These are phyloP conservation scores for Poeciliopsis infans DNA, from an alignment of 2,797 vertebrate genomes.

Conservation along the genomic window DNA sequence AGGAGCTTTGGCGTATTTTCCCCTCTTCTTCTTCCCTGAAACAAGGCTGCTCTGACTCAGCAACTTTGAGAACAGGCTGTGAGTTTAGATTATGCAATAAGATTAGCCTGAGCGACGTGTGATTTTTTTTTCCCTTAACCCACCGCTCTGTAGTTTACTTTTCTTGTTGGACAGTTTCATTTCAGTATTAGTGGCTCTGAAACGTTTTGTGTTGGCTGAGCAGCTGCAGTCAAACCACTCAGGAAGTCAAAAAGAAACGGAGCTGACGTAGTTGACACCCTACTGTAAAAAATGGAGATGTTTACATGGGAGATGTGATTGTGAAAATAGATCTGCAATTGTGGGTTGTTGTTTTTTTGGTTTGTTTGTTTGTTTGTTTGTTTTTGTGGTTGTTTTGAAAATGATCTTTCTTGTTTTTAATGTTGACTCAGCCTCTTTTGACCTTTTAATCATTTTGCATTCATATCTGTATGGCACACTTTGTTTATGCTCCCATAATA, in stretches of 20 bases:
- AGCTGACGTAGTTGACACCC: neutral
- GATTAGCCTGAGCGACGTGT: slow-evolving; percentile 37
- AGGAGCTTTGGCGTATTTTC: slow-evolving; percentile 51
- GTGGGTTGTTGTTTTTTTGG: neutral
- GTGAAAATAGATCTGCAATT: neutral
- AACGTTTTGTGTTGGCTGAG: neutral
- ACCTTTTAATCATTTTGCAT: neutral
- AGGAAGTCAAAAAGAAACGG: slow-evolving; percentile 27
- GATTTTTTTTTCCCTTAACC: slow-evolving; percentile 58
- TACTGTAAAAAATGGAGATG: slow-evolving; percentile 33
- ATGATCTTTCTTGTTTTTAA: neutral
- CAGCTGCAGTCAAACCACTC: slow-evolving; percentile 7
- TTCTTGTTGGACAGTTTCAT: slow-evolving; percentile 24
- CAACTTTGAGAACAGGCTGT: slow-evolving; percentile 39
- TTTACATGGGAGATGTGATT: neutral
- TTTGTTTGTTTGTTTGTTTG: neutral
- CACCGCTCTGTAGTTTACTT: neutral
- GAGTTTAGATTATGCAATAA: slow-evolving; percentile 39
- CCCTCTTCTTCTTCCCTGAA: slow-evolving; percentile 63
- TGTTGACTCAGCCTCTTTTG: neutral
- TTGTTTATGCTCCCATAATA: neutral
- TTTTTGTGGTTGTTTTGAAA: neutral
- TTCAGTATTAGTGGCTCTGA: slow-evolving; percentile 3
- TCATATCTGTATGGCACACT: neutral
- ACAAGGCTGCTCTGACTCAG: slow-evolving; percentile 58